These are phyloP conservation scores for Xanthorhoe spadicearia DNA, from an alignment of 2,888 invertebrate species.

Conservation along the genomic window DNA sequence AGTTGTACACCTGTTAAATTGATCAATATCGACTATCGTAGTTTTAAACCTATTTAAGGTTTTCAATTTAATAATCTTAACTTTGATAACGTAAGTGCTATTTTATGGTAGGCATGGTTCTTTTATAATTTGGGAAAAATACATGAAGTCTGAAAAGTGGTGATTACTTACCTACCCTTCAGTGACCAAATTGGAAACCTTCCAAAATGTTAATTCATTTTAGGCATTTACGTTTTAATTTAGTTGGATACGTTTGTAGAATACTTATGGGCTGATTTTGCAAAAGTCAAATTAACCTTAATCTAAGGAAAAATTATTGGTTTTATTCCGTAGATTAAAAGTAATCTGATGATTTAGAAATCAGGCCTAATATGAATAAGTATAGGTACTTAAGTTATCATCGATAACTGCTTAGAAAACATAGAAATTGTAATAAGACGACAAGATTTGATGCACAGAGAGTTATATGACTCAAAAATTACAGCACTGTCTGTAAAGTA, in stretches of 20 bases:
- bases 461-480: constrained; percentile 1
- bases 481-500: constrained; percentile 10
- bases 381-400: neutral
- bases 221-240: neutral
- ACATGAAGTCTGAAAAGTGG: neutral
- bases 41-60: constrained; percentile 4
- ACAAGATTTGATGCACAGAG: constrained; percentile 6
- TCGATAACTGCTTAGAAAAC: neutral
- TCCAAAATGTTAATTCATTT: neutral
- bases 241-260: neutral
- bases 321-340: neutral
- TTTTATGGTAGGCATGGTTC: neutral
- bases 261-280: neutral
- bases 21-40: constrained; percentile 3
- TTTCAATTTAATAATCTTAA: constrained; percentile 21
- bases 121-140: neutral
- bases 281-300: neutral
- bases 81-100: neutral
- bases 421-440: neutral
- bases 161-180: neutral
- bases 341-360: neutral
- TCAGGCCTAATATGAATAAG: neutral
- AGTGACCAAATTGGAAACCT: neutral
- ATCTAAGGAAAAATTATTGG: too few relatives aligned
- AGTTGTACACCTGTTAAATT: constrained; percentile 2